These are phyloP conservation scores for Hymenopus coronatus DNA, from an alignment of 2,888 invertebrate species.

Conservation along the genomic window DNA sequence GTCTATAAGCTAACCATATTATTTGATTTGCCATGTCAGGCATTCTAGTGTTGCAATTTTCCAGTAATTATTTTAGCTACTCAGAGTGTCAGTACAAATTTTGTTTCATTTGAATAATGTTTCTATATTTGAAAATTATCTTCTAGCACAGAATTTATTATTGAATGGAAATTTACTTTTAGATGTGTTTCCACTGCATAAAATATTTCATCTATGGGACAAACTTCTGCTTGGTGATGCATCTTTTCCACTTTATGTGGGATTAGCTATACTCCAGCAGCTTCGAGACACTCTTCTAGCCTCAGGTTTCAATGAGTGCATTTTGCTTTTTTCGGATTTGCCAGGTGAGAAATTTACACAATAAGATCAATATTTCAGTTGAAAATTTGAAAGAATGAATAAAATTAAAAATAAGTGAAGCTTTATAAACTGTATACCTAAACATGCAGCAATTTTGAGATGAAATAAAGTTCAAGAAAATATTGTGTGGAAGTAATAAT, in stretches of 20 bases:
- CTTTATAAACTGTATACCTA: too few relatives aligned
- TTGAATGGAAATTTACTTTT: slow-evolving; percentile 43
- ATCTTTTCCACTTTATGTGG: slow-evolving; percentile 91
- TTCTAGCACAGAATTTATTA: slow-evolving; percentile 18
- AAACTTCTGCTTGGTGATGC: slow-evolving; percentile 89
- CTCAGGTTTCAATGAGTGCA: slow-evolving; percentile 97
- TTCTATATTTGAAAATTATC: slow-evolving; percentile 16
- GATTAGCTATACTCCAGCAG: slow-evolving; percentile 88
- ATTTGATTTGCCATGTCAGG: too few relatives aligned
- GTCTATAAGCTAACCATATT: too few relatives aligned
- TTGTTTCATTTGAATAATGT: background rate
- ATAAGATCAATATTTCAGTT: background rate
- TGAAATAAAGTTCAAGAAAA: too few relatives aligned
- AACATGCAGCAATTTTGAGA: too few relatives aligned
- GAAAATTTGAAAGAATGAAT: too few relatives aligned
- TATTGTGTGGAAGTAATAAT: too few relatives aligned
- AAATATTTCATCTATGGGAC: slow-evolving; percentile 98
- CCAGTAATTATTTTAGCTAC: too few relatives aligned
- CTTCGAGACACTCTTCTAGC: slow-evolving; percentile 76
- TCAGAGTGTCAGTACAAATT: background rate
- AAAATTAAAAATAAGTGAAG: too few relatives aligned
- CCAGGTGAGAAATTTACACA: slow-evolving; percentile 54
- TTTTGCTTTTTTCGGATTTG: slow-evolving; percentile 95
- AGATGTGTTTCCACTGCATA: slow-evolving; percentile 98
- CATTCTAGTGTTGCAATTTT: too few relatives aligned